Percentiles rank a stretch among this genome's conserved stretches.
Evolutionary conservation across 2,797 vertebrate species (phyloP).

Genomic region (Cephalopachus bancanus): DNA sequence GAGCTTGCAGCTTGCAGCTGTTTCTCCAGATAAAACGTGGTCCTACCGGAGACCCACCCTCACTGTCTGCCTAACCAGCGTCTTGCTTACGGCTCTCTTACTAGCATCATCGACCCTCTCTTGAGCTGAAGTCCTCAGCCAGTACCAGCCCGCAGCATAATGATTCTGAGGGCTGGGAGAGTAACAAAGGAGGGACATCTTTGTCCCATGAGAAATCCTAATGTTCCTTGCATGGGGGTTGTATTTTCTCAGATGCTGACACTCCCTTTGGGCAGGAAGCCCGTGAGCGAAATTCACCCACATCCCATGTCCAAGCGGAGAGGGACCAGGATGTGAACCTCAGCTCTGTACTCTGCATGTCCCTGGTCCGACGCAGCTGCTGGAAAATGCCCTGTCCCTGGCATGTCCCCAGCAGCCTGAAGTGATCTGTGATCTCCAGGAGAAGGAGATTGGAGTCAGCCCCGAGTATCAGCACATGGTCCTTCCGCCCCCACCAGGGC

Average conservation of each 20-base stretch:
- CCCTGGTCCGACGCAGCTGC: not conserved
- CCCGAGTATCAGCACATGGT: not conserved
- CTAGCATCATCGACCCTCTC: not conserved
- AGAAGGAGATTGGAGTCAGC: not conserved
- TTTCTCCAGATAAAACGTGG: too few relatives aligned
- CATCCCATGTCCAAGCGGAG: not conserved
- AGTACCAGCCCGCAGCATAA: not conserved
- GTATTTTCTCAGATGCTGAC: slow-evolving; percentile 45
- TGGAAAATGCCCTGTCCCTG: not conserved
- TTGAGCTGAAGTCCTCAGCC: not conserved
- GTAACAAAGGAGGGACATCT: not conserved
- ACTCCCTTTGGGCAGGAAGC: not conserved
- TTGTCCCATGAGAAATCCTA: not conserved
- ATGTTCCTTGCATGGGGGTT: not conserved
- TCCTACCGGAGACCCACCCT: too few relatives aligned
- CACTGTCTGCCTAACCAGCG: too few relatives aligned
- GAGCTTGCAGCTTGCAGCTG: too few relatives aligned
- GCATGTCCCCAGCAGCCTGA: not conserved
- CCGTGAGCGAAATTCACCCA: not conserved
- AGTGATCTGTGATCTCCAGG: not conserved
- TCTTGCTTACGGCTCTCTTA: too few relatives aligned
- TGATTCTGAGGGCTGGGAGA: not conserved
- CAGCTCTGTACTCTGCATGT: not conserved
- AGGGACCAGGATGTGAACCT: not conserved
- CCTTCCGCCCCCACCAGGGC: too few relatives aligned